Percentiles rank a stretch among this genome's conserved stretches.
Conservation (phyloP, 1,140 invertebrate genomes). For the Zaprionus ornatus region DNA sequence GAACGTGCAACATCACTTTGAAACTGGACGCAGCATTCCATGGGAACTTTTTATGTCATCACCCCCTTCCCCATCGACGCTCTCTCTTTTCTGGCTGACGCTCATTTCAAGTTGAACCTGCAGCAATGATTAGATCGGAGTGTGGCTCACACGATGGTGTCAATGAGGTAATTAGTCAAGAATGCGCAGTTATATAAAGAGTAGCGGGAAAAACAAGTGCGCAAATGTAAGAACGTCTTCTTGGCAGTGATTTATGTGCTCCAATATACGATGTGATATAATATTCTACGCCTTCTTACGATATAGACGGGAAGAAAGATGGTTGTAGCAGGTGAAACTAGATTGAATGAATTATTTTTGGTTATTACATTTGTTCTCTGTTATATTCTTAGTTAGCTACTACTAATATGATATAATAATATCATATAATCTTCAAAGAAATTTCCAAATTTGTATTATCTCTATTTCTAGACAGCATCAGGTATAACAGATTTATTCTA, state of each 20-base stretch:
- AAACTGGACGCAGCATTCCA: constrained; percentile 2
- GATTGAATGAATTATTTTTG: too few relatives aligned
- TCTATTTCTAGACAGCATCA: too few relatives aligned
- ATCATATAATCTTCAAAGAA: too few relatives aligned
- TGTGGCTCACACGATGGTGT: constrained; percentile 6
- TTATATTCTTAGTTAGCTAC: too few relatives aligned
- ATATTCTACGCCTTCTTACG: background rate
- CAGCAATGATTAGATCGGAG: background rate
- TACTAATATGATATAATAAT: too few relatives aligned
- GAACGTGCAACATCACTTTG: constrained; percentile 42
- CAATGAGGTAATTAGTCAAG: constrained; percentile 12
- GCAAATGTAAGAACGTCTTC: background rate
- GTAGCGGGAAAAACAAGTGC: background rate
- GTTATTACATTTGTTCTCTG: too few relatives aligned
- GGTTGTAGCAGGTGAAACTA: too few relatives aligned
- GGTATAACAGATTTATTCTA: too few relatives aligned
- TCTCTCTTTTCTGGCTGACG: background rate
- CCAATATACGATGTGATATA: background rate
- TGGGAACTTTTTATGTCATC: constrained; percentile 20
- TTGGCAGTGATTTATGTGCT: background rate
- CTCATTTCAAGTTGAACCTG: constrained; percentile 9
- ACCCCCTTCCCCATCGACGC: background rate
- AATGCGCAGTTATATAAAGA: constrained; percentile 5
- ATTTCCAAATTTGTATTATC: too few relatives aligned
- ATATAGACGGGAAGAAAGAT: too few relatives aligned